These are phyloP conservation scores for Papilio polytes DNA, from an alignment of 1,140 invertebrate species.

Conservation along the genomic window DNA sequence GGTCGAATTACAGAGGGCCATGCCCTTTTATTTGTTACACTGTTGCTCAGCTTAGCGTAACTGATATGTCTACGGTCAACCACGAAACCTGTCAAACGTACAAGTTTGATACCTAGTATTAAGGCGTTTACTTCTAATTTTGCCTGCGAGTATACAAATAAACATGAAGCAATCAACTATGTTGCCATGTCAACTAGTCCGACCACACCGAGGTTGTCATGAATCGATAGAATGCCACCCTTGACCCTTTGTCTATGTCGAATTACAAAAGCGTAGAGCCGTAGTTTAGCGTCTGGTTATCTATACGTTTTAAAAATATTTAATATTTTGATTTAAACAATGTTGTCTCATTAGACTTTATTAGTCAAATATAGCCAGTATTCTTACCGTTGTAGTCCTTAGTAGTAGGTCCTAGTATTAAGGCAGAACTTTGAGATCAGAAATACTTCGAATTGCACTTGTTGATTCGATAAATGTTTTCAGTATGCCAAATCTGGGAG, in stretches of 20 bases:
- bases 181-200: conserved; percentile 38
- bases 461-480: conserved; percentile 23
- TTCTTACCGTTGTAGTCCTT: not conserved
- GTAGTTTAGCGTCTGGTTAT: conserved; percentile 2
- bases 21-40: conserved; percentile 49
- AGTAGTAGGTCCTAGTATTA: not conserved
- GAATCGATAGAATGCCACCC: conserved; percentile 36
- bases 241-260: conserved; percentile 39
- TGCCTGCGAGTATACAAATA: not conserved
- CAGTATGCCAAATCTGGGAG: not conserved
- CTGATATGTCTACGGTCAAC: conserved; percentile 39
- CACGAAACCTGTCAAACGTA: conserved; percentile 20
- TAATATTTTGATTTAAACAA: not conserved
- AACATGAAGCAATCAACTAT: conserved; percentile 10
- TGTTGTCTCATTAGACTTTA: not conserved
- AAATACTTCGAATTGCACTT: conserved; percentile 6
- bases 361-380: not conserved
- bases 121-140: conserved; percentile 16
- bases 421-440: not conserved
- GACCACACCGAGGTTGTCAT: conserved; percentile 26
- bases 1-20: conserved; percentile 63
- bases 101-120: conserved; percentile 5
- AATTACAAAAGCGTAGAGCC: conserved; percentile 13
- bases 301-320: not conserved
- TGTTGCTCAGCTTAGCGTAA: conserved; percentile 44